phyloP scores from a whole-genome alignment of 2,888 invertebrate species.

The Agrypnus murinus region DNA sequence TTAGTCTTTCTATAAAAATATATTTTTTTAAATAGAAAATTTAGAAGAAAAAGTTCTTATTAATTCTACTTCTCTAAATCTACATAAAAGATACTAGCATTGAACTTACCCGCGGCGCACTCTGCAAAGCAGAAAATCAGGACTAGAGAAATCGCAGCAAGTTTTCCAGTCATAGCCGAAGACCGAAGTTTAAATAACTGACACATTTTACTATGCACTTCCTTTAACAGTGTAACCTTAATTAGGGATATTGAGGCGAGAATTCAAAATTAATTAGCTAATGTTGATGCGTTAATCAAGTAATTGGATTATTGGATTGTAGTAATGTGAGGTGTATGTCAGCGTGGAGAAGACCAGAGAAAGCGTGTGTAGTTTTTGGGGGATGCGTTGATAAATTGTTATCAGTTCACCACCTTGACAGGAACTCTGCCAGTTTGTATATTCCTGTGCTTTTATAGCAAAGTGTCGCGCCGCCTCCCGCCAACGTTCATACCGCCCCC shows the following conservation, averaged over 20 bases:
- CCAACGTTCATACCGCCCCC: conserved; percentile 57
- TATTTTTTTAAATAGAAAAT: neutral
- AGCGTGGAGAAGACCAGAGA: neutral
- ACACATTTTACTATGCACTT: conserved; percentile 51
- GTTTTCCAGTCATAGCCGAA: conserved; percentile 53
- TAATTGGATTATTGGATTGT: conserved; percentile 42
- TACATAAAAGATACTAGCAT: conserved; percentile 17
- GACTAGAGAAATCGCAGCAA: conserved; percentile 71
- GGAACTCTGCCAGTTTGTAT: conserved; percentile 53
- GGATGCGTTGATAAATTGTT: conserved; percentile 42
- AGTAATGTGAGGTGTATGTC: conserved; percentile 1
- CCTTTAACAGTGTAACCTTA: conserved; percentile 29
- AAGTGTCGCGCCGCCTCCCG: conserved; percentile 57
- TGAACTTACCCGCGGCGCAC: conserved; percentile 75
- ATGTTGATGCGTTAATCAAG: conserved; percentile 39
- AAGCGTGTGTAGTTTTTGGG: neutral
- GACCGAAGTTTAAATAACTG: conserved; percentile 43
- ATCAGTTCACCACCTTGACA: conserved; percentile 53
- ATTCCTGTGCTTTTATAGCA: conserved; percentile 56
- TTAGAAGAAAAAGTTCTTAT: too few species aligned
- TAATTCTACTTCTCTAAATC: neutral
- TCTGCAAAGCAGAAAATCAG: conserved; percentile 76
- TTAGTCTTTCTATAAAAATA: neutral
- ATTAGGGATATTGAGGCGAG: conserved; percentile 43
- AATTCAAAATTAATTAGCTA: conserved; percentile 43